Evolutionary conservation across 1,140 invertebrate genomes (phyloP).

Genomic region (Drosophila takahashii): DNA sequence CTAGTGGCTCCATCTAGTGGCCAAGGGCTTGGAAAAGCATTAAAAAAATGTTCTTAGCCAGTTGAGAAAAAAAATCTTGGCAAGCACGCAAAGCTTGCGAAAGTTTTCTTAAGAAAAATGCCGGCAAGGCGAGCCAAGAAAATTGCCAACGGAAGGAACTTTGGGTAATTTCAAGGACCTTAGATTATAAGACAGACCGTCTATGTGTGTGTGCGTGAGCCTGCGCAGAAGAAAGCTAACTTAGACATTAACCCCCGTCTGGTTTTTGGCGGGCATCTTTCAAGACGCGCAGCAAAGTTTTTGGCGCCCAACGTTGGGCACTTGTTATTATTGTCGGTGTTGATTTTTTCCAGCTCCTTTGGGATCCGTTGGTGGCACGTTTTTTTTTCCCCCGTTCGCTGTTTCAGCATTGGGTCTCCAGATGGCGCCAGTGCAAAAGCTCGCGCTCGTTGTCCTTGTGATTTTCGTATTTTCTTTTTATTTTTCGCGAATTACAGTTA

Average conservation of each 20-base stretch:
- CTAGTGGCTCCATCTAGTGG: conserved; percentile 70
- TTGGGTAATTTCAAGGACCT: conserved; percentile 45
- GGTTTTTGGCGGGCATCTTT: conserved; percentile 28
- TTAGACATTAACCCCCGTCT: conserved; percentile 61
- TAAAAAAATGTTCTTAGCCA: conserved; percentile 12
- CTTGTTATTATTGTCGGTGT: conserved; percentile 32
- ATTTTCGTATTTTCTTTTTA: background rate
- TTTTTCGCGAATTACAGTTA: conserved; percentile 1
- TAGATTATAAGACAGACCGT: background rate
- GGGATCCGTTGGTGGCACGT: conserved; percentile 11
- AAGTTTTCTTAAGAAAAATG: conserved; percentile 67
- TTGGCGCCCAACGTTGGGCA: conserved; percentile 20
- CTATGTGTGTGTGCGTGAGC: conserved; percentile 25
- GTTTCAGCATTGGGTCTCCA: conserved; percentile 32
- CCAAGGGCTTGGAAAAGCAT: background rate
- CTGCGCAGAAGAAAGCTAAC: conserved; percentile 58
- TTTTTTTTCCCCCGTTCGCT: conserved; percentile 5
- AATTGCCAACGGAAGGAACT: conserved; percentile 34
- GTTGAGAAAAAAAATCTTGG: conserved; percentile 24
- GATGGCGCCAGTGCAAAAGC: conserved; percentile 73
- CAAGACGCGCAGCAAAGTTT: conserved; percentile 65
- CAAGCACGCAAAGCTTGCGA: conserved; percentile 66
- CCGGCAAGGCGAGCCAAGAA: conserved; percentile 6
- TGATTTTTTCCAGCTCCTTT: conserved; percentile 24
- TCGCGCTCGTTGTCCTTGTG: conserved; percentile 16